Percentiles rank a stretch among this genome's conserved stretches.
Evolutionary conservation across 2,113 vertebrate genomes (phyloP).

Genomic region (Actinemys pallida): DNA sequence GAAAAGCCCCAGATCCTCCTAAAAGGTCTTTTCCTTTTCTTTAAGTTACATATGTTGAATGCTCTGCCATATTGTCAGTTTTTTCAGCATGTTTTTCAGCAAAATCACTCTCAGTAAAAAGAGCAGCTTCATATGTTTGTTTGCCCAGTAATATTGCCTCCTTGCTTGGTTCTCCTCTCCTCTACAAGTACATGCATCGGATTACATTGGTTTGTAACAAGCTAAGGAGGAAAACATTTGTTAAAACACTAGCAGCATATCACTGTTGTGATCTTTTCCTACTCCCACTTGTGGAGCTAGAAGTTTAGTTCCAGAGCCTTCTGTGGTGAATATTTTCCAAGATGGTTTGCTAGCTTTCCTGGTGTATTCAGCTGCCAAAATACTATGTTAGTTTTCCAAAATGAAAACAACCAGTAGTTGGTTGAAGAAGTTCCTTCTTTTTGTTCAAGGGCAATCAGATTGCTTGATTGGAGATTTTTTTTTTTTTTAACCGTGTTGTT

Average conservation of each 20-base stretch:
- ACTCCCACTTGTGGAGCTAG: neutral
- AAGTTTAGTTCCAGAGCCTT: neutral
- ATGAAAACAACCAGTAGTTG: neutral
- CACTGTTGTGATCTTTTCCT: neutral
- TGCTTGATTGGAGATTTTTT: neutral
- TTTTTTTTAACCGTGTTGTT: neutral
- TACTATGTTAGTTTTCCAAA: neutral
- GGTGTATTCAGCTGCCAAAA: conserved; percentile 1
- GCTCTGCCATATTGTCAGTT: neutral
- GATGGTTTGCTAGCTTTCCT: neutral
- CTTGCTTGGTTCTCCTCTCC: rapidly evolving
- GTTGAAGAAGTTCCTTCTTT: neutral
- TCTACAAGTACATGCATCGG: neutral
- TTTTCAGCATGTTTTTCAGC: neutral
- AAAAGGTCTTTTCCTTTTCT: neutral
- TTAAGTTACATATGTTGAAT: neutral
- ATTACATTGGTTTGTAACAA: neutral
- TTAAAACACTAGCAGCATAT: neutral
- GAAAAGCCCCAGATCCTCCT: conserved; percentile 1
- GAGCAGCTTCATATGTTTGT: neutral
- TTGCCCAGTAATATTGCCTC: neutral
- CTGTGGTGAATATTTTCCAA: neutral
- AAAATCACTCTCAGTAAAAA: neutral
- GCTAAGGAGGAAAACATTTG: neutral
- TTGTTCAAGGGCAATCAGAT: neutral